phyloP scores from a whole-genome alignment of 2,113 vertebrate species.

The Dicrurus megarhynchus region DNA sequence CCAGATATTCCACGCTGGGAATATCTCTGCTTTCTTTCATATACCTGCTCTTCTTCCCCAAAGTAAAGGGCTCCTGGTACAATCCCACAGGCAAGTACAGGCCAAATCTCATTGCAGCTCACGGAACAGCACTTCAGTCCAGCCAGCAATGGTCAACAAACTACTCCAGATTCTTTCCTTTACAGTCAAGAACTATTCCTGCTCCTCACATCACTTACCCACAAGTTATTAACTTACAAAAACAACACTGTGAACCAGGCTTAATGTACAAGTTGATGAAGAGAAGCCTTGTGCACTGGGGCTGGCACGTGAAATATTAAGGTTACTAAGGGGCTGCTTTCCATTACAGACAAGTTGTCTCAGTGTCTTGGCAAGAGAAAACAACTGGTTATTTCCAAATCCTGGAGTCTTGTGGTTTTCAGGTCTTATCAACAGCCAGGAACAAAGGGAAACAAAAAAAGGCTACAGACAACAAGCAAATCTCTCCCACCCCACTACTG shows the following conservation, averaged over 20 bases:
- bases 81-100: background rate
- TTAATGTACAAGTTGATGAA: background rate
- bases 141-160: background rate
- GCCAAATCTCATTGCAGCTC: background rate
- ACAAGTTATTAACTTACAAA: slow-evolving; percentile 4
- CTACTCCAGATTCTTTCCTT: background rate
- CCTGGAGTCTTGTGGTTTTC: background rate
- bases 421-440: background rate
- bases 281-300: background rate
- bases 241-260: background rate
- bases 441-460: background rate
- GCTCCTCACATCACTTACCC: background rate
- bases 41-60: background rate
- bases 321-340: background rate
- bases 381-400: background rate
- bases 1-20: background rate
- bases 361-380: background rate
- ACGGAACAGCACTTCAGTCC: background rate
- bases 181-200: background rate
- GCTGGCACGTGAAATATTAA: background rate
- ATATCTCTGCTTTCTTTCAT: background rate
- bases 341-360: background rate
- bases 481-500: background rate
- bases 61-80: background rate
- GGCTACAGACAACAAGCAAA: background rate